Evolutionary conservation across 2,888 invertebrate genomes (phyloP).

Genomic region (Bhutanitis thaidina): DNA sequence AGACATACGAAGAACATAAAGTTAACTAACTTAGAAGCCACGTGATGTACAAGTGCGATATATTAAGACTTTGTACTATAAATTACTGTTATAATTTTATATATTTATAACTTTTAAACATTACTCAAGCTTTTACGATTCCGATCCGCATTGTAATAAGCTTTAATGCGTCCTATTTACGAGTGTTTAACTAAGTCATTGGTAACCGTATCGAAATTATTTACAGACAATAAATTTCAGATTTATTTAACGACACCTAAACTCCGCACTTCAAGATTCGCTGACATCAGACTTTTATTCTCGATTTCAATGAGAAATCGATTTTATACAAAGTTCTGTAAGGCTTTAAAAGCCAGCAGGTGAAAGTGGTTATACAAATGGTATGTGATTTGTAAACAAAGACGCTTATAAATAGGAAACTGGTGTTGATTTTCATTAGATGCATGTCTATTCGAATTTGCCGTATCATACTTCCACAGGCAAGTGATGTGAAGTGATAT

Average conservation of each 20-base stretch:
- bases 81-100: too few relatives aligned
- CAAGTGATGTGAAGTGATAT: too few relatives aligned
- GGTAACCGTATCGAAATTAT: slow-evolving; percentile 19
- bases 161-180: slow-evolving; percentile 12
- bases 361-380: not conserved
- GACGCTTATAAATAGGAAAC: too few relatives aligned
- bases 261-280: slow-evolving; percentile 12
- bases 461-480: too few relatives aligned
- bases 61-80: too few relatives aligned
- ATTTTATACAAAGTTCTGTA: slow-evolving; percentile 2
- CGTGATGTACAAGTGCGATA: too few relatives aligned
- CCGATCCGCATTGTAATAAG: slow-evolving; percentile 5
- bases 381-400: not conserved
- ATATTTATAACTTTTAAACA: too few relatives aligned
- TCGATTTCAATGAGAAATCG: not conserved
- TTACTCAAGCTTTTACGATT: not conserved
- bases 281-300: slow-evolving; percentile 5
- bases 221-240: slow-evolving; percentile 19
- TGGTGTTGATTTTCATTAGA: too few relatives aligned
- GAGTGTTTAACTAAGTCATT: slow-evolving; percentile 15
- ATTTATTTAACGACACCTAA: slow-evolving; percentile 16
- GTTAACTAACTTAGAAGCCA: too few relatives aligned
- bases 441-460: too few relatives aligned
- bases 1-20: too few relatives aligned
- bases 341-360: not conserved